Percentiles rank a stretch among this genome's conserved stretches.
Evolutionary conservation across 2,113 vertebrate genomes (phyloP).

Genomic region (western clawed frog (Xenopus tropicalis)): DNA sequence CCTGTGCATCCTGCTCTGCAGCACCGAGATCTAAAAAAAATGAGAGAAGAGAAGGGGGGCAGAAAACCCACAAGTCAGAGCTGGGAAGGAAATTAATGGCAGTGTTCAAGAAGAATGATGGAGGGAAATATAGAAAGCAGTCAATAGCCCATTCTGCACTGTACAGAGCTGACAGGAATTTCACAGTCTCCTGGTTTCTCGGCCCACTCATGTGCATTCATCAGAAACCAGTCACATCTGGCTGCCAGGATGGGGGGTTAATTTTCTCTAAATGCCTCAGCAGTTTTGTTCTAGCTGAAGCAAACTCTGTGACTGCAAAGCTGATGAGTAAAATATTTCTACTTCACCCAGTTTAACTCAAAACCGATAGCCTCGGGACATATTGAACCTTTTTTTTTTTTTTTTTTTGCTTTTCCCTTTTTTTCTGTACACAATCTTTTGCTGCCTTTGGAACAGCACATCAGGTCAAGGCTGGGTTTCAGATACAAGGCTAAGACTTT

Average conservation of each 20-base stretch:
- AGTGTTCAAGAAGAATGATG: constrained; percentile 99
- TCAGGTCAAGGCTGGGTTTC: constrained; percentile 95
- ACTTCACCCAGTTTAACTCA: constrained; percentile 99
- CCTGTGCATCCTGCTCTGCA: constrained; percentile 76
- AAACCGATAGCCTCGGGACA: constrained; percentile 98
- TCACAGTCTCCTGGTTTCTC: constrained; percentile 99
- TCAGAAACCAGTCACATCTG: constrained; percentile 99
- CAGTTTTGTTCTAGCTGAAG: constrained; percentile 99
- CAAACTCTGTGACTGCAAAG: constrained; percentile 99
- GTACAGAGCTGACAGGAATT: constrained; percentile 99
- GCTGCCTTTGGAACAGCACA: constrained; percentile 87
- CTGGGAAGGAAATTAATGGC: constrained; percentile 99
- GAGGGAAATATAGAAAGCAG: constrained; percentile 99
- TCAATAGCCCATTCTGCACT: constrained; percentile 99
- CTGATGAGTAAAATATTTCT: constrained; percentile 99
- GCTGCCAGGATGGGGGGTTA: constrained; percentile 99
- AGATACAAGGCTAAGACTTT: constrained; percentile 87
- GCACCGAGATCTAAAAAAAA: constrained; percentile 74
- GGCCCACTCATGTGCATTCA: constrained; percentile 99
- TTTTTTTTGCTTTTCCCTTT: constrained; percentile 52
- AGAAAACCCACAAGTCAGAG: constrained; percentile 85
- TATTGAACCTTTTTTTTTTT: constrained; percentile 79
- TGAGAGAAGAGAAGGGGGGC: constrained; percentile 64
- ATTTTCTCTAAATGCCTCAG: constrained; percentile 99
- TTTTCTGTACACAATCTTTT: constrained; percentile 81